phyloP scores from a whole-genome alignment of 2,888 invertebrate genomes.

The Drosophila mimica region DNA sequence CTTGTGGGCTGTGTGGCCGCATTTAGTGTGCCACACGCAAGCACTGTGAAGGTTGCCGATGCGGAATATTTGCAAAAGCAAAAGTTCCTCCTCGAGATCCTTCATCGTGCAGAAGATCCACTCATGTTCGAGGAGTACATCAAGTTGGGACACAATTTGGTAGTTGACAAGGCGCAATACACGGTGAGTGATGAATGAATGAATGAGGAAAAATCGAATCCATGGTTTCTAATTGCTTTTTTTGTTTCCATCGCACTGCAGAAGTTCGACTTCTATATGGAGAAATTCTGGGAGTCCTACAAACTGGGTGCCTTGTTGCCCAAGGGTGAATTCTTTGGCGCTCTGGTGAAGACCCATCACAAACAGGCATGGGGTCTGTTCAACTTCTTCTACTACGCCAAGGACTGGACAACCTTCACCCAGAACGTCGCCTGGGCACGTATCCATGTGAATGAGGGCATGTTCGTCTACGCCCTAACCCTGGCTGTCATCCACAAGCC shows the following conservation, averaged over 20 bases:
- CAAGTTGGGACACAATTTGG: conserved; percentile 66
- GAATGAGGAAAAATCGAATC: background rate
- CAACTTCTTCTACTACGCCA: conserved; percentile 89
- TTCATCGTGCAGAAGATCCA: conserved; percentile 72
- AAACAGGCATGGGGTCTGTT: conserved; percentile 87
- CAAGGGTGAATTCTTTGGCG: conserved; percentile 86
- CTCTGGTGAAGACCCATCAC: conserved; percentile 85
- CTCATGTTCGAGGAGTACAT: conserved; percentile 80
- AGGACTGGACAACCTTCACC: conserved; percentile 90
- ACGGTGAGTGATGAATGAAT: conserved; percentile 46
- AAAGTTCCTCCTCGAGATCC: conserved; percentile 78
- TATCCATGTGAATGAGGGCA: conserved; percentile 89
- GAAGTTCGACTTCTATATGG: conserved; percentile 73
- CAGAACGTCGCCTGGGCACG: conserved; percentile 90
- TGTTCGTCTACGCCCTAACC: conserved; percentile 90
- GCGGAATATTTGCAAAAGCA: conserved; percentile 72
- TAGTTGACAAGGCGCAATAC: conserved; percentile 67
- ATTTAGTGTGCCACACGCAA: conserved; percentile 55
- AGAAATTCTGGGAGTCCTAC: conserved; percentile 76
- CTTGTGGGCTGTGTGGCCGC: conserved; percentile 78
- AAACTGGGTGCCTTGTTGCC: conserved; percentile 86
- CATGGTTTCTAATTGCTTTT: background rate
- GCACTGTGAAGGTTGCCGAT: conserved; percentile 73
- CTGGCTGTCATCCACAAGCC: conserved; percentile 89
- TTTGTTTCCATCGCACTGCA: conserved; percentile 26